phyloP scores from a whole-genome alignment of 2,797 vertebrate genomes.

The Syngnathus acus region DNA sequence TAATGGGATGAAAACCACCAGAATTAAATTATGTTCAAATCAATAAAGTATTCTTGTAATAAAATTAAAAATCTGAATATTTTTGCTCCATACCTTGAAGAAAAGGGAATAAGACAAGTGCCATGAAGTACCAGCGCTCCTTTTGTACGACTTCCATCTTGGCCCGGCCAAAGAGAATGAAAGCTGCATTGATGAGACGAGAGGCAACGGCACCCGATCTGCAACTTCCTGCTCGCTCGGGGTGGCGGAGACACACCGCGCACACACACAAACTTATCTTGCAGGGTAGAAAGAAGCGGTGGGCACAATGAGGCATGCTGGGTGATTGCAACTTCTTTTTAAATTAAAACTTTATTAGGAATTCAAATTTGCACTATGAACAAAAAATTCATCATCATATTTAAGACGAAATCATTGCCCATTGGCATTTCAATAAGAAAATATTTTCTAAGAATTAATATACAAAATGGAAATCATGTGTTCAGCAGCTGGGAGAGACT shows the following conservation, averaged over 20 bases:
- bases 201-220: conserved; percentile 38
- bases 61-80: background rate
- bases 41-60: background rate
- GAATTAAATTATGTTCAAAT: background rate
- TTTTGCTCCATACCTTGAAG: conserved; percentile 56
- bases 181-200: conserved; percentile 73
- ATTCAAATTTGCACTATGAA: conserved; percentile 3
- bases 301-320: conserved; percentile 12
- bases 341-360: background rate
- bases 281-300: conserved; percentile 9
- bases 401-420: too few species aligned
- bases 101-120: conserved; percentile 65
- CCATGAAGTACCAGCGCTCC: conserved; percentile 75
- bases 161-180: conserved; percentile 67
- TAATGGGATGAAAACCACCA: background rate
- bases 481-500: conserved; percentile 79
- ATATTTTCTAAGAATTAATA: conserved; percentile 10
- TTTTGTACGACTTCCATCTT: conserved; percentile 75
- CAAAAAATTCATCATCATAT: conserved; percentile 9
- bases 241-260: conserved; percentile 31
- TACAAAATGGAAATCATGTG: conserved; percentile 44
- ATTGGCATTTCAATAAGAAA: conserved; percentile 38
- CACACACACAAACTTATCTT: conserved; percentile 33
- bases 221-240: conserved; percentile 61
- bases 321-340: background rate